Evolutionary conservation across 2,888 invertebrate genomes (phyloP).

Genomic region (Rhorus exstirpatorius): DNA sequence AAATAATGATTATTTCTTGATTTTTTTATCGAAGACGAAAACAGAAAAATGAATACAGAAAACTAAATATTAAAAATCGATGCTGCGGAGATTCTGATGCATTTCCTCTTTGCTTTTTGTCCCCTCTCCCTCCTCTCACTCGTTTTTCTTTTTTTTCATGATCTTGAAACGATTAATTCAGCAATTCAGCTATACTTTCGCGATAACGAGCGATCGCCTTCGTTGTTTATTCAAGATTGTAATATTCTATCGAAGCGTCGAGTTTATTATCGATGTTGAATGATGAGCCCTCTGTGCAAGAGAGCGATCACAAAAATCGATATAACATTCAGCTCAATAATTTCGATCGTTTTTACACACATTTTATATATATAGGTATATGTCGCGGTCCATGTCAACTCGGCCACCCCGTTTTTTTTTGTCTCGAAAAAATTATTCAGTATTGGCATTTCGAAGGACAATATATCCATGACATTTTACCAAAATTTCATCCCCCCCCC

Average conservation of each 20-base stretch:
- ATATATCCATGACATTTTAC: too few species aligned
- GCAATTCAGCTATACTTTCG: neutral
- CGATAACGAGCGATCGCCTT: constrained; percentile 59
- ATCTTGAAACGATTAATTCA: neutral
- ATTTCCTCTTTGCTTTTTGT: neutral
- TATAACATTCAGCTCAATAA: constrained; percentile 40
- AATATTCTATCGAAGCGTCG: constrained; percentile 12
- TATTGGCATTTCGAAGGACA: too few species aligned
- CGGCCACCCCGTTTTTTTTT: too few species aligned
- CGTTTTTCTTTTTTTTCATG: neutral
- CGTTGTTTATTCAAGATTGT: constrained; percentile 51
- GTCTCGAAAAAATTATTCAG: too few species aligned
- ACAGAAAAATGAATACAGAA: neutral
- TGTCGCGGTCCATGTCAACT: too few species aligned
- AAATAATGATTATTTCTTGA: too few species aligned
- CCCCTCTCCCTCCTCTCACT: neutral
- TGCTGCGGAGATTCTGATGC: constrained; percentile 21
- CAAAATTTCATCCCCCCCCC: too few species aligned
- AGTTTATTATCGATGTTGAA: constrained; percentile 24
- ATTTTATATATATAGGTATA: too few species aligned
- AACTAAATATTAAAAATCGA: neutral
- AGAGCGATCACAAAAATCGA: constrained; percentile 33
- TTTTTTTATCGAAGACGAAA: too few species aligned
- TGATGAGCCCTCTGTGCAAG: too few species aligned
- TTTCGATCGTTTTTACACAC: constrained; percentile 39